These are phyloP conservation scores for Atractosteus spatula DNA, from an alignment of 2,113 vertebrate species.

Conservation along the genomic window DNA sequence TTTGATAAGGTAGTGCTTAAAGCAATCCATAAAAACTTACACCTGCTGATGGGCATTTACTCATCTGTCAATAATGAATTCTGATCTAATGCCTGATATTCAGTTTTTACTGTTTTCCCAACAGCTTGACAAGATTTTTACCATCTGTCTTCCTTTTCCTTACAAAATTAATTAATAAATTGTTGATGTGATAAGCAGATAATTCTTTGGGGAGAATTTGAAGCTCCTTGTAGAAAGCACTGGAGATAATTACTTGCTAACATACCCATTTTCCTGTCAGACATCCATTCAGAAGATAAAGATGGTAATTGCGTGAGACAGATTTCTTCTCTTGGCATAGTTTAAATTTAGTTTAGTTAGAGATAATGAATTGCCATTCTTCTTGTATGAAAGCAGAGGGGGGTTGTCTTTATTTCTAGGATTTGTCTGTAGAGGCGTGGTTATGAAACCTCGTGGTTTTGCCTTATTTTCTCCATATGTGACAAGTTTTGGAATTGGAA, in stretches of 20 bases:
- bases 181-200: conserved; percentile 32
- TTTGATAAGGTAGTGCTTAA: not conserved
- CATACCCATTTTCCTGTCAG: conserved; percentile 28
- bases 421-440: no score
- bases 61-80: not conserved
- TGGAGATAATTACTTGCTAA: conserved; percentile 38
- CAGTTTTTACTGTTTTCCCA: conserved; percentile 14
- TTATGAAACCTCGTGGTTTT: not conserved
- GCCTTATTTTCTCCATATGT: not conserved
- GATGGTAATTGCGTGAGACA: conserved; percentile 21
- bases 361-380: not conserved
- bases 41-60: not conserved
- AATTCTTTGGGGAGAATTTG: conserved; percentile 23
- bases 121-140: conserved; percentile 42
- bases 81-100: not conserved
- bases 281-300: conserved; percentile 11
- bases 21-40: no score
- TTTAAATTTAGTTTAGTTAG: not conserved
- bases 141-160: conserved; percentile 44
- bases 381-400: no score
- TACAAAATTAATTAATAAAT: conserved; percentile 35
- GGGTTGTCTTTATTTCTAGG: no score
- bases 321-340: not conserved
- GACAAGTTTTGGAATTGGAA: no score
- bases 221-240: conserved; percentile 34